Evolutionary conservation across 2,888 invertebrate species (phyloP), one percentile per base, ranked within the genome.

Genomic region (Physocephala rufipes): DNA sequence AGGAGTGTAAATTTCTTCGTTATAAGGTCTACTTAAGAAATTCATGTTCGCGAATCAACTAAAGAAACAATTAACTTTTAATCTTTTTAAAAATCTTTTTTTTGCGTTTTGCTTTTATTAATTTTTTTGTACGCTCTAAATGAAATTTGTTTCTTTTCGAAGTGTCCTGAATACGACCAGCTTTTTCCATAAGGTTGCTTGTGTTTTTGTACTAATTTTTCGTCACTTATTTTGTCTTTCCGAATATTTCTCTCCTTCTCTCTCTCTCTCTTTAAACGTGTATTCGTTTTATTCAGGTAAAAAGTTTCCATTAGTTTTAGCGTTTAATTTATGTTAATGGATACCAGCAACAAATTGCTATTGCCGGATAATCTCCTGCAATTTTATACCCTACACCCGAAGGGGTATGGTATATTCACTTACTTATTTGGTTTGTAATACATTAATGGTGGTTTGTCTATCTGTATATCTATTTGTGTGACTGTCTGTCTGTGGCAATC

Each of bases 1-100:
- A 82, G 79, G 79, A 79, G 78, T 80, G 82, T 83, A 83, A 82
- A 82, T 83, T 82, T 80, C 81, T 81, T 80, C 81, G 82, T 83
- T 82, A n/a, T n/a, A 81, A 78, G 81, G 81, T 81, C 4, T 36
- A 82, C 79, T 82, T 81, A 79, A 81, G 82, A 82, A 81, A 82
- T 82, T 53, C 30, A 19, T 12, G 13, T 21, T 28, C 26, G 58
- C 49, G 51, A 30, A 30, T 26, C 65, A 51, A 19, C n/a, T 30
- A 30, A 47, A 30, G 19, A 49, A 9, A 51, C 26, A 24, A 13
- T 26, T 7, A 58, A 26, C 15, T 26, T 28, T 16, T 24, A 26
- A 26, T 13, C 12, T 26, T 24, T 28, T 28, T 36, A 7, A 9
- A 36, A 36, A 36, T 36, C 36, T 36, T 58, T 58, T 58, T 13